Evolutionary conservation across 2,113 vertebrate genomes (phyloP).

Genomic region (Tamias sibiricus): DNA sequence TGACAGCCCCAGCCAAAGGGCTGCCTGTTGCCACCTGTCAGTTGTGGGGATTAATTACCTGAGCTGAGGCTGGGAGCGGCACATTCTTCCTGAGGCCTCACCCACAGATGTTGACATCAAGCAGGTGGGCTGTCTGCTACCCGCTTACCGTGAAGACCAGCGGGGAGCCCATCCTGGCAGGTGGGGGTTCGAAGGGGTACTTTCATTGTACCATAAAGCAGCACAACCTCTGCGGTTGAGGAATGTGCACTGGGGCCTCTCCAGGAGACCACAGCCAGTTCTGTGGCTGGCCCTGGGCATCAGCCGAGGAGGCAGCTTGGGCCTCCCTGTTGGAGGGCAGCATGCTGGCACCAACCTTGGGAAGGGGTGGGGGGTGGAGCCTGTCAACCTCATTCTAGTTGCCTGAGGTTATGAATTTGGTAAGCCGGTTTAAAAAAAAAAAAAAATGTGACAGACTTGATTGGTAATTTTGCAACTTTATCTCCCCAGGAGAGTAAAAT

Average conservation of each 20-base stretch:
- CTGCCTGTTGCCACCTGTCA: slow-evolving; percentile 93
- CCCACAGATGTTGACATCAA: slow-evolving; percentile 89
- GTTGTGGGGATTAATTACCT: slow-evolving; percentile 91
- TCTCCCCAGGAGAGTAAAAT: neutral
- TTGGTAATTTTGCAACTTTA: slow-evolving; percentile 13
- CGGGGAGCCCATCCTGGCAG: slow-evolving; percentile 25
- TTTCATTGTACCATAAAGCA: neutral
- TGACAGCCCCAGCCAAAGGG: slow-evolving; percentile 85
- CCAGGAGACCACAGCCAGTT: slow-evolving; percentile 2
- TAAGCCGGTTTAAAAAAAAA: slow-evolving; percentile 38
- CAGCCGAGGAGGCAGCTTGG: neutral
- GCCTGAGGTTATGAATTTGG: slow-evolving; percentile 80
- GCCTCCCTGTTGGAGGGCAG: neutral
- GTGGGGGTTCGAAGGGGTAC: neutral
- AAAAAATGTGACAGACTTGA: neutral
- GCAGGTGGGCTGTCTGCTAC: slow-evolving; percentile 85
- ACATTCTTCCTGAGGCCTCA: slow-evolving; percentile 88
- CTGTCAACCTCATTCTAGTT: slow-evolving; percentile 27
- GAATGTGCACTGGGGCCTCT: slow-evolving; percentile 23
- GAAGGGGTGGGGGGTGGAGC: slow-evolving; percentile 46
- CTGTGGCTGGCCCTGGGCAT: neutral
- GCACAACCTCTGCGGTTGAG: neutral
- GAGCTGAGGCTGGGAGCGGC: slow-evolving; percentile 88
- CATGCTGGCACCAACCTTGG: slow-evolving; percentile 44
- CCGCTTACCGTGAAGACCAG: slow-evolving; percentile 60